Base-by-base conservation (phyloP, 2,113 vertebrate species). In the Petromus typicus region DNA sequence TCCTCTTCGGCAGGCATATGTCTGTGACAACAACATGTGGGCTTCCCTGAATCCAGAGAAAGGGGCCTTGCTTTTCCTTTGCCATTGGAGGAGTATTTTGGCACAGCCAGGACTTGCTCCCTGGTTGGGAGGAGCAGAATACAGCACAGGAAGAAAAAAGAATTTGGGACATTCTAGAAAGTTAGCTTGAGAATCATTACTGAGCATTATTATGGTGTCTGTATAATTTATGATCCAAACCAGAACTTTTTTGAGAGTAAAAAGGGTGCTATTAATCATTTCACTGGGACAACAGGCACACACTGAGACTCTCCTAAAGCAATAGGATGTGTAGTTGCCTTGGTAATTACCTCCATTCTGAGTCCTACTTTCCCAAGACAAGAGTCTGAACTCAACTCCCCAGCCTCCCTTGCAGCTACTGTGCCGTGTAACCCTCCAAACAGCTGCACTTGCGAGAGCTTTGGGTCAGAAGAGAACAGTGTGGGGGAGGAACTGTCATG, bases 211-310 rank as follows among this genome's bases (percentile, higher is more conserved):
- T 86, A 64, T 43, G 34, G 32, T 89, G 51, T 84, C 43, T 86
- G 20, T 92, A 63, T 91, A 95, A 96, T 93, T 94, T 88, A 89
- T 80, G 63, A 86, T 86, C 75, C 61, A 86, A 96, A 66, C 34
- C 20, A 34, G 89, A 95, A 57, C 5, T 17, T 63, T 45, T 40
- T 78, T 43, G 32, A 85, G 61, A 93, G 34, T 79, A 37, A 95
- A 89, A 81, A 64, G 34, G 43, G 32, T 78, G 10, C 48, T 54
- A 78, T 78, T 78, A 78, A 88, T 88, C 71, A 91, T 86, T 40
- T 66, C 5, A 6, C 14, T 66, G 64, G 64, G 30, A 83, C 8
- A 85, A 80, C 17, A 57, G 27, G 67, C 18, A 73, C 57, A 89
- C 69, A 32, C 12, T 0, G 32, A 91, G 61, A 37, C 78, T 85